Percentiles rank a stretch among this genome's conserved stretches.
These are phyloP conservation scores for Lingula anatina DNA, from an alignment of 2,888 invertebrate species.

Conservation along the genomic window DNA sequence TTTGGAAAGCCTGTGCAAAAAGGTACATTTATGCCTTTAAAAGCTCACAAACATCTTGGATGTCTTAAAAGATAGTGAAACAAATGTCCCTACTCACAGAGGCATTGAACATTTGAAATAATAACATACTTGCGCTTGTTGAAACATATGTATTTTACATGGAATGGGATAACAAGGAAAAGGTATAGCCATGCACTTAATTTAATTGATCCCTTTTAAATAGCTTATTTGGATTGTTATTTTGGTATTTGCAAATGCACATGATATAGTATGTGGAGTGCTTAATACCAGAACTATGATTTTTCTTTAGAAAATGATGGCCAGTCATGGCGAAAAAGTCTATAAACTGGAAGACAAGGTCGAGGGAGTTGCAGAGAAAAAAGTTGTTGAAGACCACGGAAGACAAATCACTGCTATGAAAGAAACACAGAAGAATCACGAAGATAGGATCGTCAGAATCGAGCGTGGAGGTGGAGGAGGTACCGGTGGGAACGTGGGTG, in stretches of 20 bases:
- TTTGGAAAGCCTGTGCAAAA: no score
- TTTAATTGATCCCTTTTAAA: no score
- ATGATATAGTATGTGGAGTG: background rate
- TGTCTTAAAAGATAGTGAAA: no score
- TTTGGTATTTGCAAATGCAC: background rate
- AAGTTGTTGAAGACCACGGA: conserved; percentile 16
- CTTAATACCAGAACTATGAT: background rate
- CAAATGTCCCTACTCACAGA: no score
- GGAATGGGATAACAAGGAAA: no score
- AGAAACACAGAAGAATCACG: conserved; percentile 13
- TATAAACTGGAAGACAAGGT: conserved; percentile 19
- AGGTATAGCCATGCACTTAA: no score
- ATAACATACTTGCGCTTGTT: no score
- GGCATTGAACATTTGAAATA: no score
- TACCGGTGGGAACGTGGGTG: conserved; percentile 1
- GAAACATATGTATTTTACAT: no score
- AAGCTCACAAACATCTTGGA: no score
- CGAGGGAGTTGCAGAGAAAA: conserved; percentile 15
- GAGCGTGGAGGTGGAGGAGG: conserved; percentile 9
- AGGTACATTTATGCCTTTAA: no score
- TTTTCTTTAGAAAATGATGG: conserved; percentile 17
- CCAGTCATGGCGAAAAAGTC: conserved; percentile 18
- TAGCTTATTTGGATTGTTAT: background rate
- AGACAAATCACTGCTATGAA: conserved; percentile 14
- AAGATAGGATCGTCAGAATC: conserved; percentile 13